Evolutionary conservation across 1,140 invertebrate species (phyloP), one percentile per base, ranked within the genome.

Genomic region (Drosophila lacertosa): DNA sequence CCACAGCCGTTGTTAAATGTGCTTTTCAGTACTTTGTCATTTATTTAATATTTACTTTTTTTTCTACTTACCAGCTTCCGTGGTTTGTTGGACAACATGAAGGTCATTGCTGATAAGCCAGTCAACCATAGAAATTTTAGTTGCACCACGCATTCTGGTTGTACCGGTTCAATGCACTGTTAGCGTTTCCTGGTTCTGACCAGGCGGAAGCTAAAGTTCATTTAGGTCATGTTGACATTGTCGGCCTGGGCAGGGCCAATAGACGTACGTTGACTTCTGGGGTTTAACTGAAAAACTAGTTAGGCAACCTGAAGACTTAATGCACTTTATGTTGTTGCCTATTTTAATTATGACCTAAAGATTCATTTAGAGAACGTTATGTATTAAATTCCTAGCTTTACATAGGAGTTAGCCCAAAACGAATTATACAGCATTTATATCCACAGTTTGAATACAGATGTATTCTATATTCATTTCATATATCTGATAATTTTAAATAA

Each of bases 71-170:
- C 16, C 29, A 40, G 48, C 58, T 75, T 70, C 62, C 66, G 65
- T 72, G 64, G 55, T 58, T 22, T 60, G 60, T 42, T 53, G 40
- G 29, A n/a, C 24, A 40, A 51, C 68, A 79, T 51, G 72, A 88
- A 86, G 82, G 82, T 88, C 82, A 77, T 81, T 88, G 63, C 77
- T 72, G 82, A 86, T 86, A 86, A 82, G 77, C 71, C 48, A 69
- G 69, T 54, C 53, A 58, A 72, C 58, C 51, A 63, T 62, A 57
- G 16, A 45, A 68, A 47, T 58, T 57, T 58, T 50, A 29, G 44
- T 35, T 64, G 51, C 39, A 53, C 5, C 55, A 20, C 35, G 53
- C 54, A 72, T 42, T 42, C 39, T 39, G 29, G 37, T 15, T 15
- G 15, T n/a, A 18, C 26, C 58, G 44, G 62, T 64, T 77, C 80